Evolutionary conservation across 1,140 invertebrate genomes (phyloP), one percentile per base, ranked within the genome.

Genomic region (Sycophaga agraensis): DNA sequence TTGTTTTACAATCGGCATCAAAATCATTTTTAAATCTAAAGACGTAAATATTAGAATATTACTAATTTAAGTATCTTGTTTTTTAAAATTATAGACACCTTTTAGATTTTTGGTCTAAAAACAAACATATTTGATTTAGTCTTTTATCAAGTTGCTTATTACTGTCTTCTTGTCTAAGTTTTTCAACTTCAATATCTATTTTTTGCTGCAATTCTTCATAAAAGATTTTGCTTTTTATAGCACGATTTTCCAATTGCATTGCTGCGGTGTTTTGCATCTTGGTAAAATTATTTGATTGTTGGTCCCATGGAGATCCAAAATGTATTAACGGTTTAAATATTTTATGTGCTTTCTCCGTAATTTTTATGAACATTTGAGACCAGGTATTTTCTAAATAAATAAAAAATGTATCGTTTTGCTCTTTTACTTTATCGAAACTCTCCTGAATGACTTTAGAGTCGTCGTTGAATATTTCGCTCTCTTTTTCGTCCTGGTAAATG

Each of bases 1-100:
- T 57, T n/a, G 57, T 57, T 26, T 64, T 60, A 21, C 55, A 59
- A 40, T 66, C 53, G 6, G 63, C 65, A 12, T 66, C 43, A 8
- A 53, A 60, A 26, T 63, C 42, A 2, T 8, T 14, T 21, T 66
- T 60, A 24, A 53, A 49, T 40, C 55, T 61, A 49, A 40, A 24
- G n/a, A 43, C 40, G 64, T 55, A 51, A 60, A 28, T n/a, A n/a
- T n/a, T n/a, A n/a, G n/a, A n/a, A n/a, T n/a, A n/a, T n/a, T n/a
- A n/a, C n/a, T n/a, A n/a, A n/a, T n/a, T n/a, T n/a, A n/a, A n/a
- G n/a, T n/a, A n/a, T n/a, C n/a, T n/a, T n/a, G n/a, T n/a, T n/a
- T n/a, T n/a, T n/a, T n/a, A n/a, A n/a, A n/a, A n/a, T n/a, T n/a
- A n/a, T n/a, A n/a, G n/a, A n/a, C n/a, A 60, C 58, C 34, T 60